Conservation (phyloP, 2,888 invertebrate genomes). For the Dromius quadrimaculatus region DNA sequence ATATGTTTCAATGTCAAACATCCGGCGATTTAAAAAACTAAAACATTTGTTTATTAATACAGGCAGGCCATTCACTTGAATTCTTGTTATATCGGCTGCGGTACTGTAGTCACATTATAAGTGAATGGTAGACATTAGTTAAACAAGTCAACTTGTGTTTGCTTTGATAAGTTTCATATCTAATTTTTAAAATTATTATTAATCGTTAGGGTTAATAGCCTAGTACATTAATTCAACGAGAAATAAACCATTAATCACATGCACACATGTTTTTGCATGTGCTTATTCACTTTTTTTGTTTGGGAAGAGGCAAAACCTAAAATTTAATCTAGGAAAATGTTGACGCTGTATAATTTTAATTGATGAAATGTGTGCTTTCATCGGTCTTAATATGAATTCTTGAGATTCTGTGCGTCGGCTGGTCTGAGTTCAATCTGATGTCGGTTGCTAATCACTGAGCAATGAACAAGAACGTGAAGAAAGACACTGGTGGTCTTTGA, state of each 20-base stretch:
- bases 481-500: slow-evolving; percentile 42
- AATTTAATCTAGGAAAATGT: no score
- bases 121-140: neutral
- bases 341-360: no score
- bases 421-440: slow-evolving; percentile 37
- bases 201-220: neutral
- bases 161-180: slow-evolving; percentile 18
- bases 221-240: neutral
- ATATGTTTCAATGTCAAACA: slow-evolving; percentile 14
- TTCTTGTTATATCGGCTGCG: slow-evolving; percentile 7
- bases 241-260: no score
- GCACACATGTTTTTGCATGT: no score
- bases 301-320: no score
- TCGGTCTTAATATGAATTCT: slow-evolving; percentile 11
- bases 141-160: slow-evolving; percentile 21
- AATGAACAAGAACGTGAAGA: no score
- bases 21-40: slow-evolving; percentile 13
- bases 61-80: slow-evolving; percentile 21
- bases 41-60: slow-evolving; percentile 32
- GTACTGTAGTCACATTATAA: no score
- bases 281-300: no score
- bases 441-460: neutral
- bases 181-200: no score
- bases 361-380: neutral
- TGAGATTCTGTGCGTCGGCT: slow-evolving; percentile 13